phyloP scores from a whole-genome alignment of 2,113 vertebrate species.

The Lophura nycthemera region DNA sequence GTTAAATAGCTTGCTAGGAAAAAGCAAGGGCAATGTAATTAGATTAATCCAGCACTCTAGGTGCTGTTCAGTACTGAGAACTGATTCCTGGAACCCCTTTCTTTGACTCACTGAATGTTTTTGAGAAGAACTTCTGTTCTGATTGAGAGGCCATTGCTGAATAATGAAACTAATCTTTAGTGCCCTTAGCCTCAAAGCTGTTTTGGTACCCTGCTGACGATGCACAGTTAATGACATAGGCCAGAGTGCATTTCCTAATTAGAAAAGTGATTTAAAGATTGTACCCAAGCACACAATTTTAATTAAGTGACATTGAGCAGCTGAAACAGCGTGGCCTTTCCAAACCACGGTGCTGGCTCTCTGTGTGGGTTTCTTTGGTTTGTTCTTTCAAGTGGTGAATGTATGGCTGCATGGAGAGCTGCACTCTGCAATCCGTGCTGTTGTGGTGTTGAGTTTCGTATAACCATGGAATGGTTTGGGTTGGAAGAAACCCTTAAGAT shows the following conservation, averaged over 20 bases:
- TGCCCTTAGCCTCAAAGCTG: not conserved
- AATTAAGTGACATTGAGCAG: slow-evolving; percentile 14
- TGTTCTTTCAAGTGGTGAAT: not conserved
- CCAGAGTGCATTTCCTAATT: slow-evolving; percentile 26
- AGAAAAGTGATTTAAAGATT: slow-evolving; percentile 41
- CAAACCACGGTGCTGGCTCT: not conserved
- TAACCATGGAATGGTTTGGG: no score
- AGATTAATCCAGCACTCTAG: slow-evolving; percentile 11
- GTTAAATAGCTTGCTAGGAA: slow-evolving; percentile 7
- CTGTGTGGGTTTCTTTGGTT: not conserved
- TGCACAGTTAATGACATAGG: not conserved
- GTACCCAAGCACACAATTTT: not conserved
- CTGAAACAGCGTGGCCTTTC: not conserved
- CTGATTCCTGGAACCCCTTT: not conserved
- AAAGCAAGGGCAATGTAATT: not conserved
- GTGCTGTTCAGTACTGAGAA: not conserved
- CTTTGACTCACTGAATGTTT: not conserved
- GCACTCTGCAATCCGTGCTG: not conserved
- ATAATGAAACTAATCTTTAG: not conserved
- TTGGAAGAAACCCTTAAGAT: no score
- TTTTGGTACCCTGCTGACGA: not conserved
- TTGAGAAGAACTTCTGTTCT: not conserved
- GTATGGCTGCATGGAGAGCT: not conserved
- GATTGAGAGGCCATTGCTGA: not conserved
- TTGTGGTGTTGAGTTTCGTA: no score